Conservation (phyloP, 2,888 invertebrate species). For the Lordiphosa fenestrarum region DNA sequence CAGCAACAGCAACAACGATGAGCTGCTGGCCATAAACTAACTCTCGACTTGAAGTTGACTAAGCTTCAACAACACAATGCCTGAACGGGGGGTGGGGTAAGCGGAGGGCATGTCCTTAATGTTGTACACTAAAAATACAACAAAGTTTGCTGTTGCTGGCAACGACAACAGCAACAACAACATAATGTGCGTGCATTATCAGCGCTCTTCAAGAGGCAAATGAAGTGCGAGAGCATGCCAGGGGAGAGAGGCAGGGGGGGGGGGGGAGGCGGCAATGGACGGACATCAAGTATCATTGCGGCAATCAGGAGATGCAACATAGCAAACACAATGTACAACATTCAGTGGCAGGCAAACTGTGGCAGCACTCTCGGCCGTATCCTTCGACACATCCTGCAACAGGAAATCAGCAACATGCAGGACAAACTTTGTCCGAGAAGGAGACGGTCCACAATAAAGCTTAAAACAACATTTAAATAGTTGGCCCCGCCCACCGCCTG, state of each 20-base stretch:
- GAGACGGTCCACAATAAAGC: constrained; percentile 28
- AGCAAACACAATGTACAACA: constrained; percentile 32
- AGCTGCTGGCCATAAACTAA: constrained; percentile 61
- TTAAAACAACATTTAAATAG: constrained; percentile 60
- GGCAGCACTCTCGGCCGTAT: constrained; percentile 28
- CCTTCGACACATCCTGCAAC: constrained; percentile 65
- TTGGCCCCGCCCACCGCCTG: constrained; percentile 15
- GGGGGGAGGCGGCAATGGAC: neutral
- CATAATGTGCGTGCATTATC: constrained; percentile 57
- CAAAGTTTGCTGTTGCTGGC: constrained; percentile 32
- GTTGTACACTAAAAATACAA: constrained; percentile 31
- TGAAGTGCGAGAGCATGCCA: constrained; percentile 47
- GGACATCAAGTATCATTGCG: constrained; percentile 54
- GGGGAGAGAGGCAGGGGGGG: neutral
- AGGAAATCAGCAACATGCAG: constrained; percentile 50
- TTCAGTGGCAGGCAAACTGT: constrained; percentile 19
- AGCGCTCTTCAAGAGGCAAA: constrained; percentile 54
- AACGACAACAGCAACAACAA: neutral
- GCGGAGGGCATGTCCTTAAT: constrained; percentile 54
- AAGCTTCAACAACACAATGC: constrained; percentile 51
- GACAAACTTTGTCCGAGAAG: constrained; percentile 14
- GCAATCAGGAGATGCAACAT: constrained; percentile 28
- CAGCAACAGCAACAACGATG: constrained; percentile 24
- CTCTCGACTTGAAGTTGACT: constrained; percentile 61
- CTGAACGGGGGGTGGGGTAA: constrained; percentile 10